Conservation (phyloP, 1,140 invertebrate species). For the Marisa cornuarietis region DNA sequence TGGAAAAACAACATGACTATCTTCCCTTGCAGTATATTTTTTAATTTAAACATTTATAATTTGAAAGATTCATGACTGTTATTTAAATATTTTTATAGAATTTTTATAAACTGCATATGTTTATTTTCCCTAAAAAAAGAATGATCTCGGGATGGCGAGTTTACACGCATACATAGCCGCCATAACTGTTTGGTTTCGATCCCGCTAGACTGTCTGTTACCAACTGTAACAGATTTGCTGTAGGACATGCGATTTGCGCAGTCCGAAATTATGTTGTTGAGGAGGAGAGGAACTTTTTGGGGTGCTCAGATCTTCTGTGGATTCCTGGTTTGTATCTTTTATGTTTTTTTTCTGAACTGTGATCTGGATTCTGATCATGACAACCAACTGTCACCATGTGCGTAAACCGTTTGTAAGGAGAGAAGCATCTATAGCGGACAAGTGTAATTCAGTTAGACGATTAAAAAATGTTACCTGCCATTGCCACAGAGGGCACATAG, state of each 20-base stretch:
- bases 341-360: no score
- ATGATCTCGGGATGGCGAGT: slow-evolving; percentile 26
- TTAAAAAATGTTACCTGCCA: no score
- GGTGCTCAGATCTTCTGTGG: neutral
- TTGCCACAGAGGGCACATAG: no score
- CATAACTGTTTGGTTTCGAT: slow-evolving; percentile 36
- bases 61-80: neutral
- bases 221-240: neutral
- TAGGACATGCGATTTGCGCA: neutral
- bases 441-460: no score
- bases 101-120: neutral
- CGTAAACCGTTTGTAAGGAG: no score
- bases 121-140: neutral
- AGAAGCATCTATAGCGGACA: no score
- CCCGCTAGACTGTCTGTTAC: slow-evolving; percentile 23
- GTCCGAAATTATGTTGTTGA: neutral
- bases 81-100: neutral
- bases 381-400: no score
- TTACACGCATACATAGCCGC: slow-evolving; percentile 40
- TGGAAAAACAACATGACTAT: no score
- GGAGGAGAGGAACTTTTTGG: neutral
- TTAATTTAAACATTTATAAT: neutral
- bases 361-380: no score
- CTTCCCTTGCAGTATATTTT: no score
- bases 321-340: slow-evolving; percentile 9